phyloP scores from a whole-genome alignment of 2,888 invertebrate species.

The Carcina quercana region DNA sequence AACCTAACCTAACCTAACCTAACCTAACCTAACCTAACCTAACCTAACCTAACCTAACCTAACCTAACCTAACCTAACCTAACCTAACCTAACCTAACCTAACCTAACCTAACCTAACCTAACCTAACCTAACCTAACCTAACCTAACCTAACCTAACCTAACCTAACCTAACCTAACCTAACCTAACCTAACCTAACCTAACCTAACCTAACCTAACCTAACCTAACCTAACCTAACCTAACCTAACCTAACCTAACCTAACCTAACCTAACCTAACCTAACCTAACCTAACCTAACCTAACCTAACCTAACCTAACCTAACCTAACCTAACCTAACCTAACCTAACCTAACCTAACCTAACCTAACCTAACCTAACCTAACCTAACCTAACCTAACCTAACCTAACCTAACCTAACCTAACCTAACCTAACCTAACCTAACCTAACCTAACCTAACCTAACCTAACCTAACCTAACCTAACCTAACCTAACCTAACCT shows the following conservation, averaged over 20 bases:
- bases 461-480: constrained; percentile 12
- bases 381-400: constrained; percentile 15
- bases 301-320: constrained; percentile 11
- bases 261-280: constrained; percentile 12
- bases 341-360: constrained; percentile 11
- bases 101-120: constrained; percentile 10
- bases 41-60: constrained; percentile 15
- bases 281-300: constrained; percentile 11
- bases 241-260: constrained; percentile 12
- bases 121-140: constrained; percentile 7
- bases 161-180: constrained; percentile 15
- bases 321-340: constrained; percentile 11
- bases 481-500: constrained; percentile 11
- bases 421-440: constrained; percentile 10
- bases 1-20: constrained; percentile 16
- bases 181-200: constrained; percentile 16
- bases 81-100: constrained; percentile 10
- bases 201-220: constrained; percentile 11
- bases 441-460: constrained; percentile 12
- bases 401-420: constrained; percentile 16
- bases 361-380: constrained; percentile 11
- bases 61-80: constrained; percentile 16
- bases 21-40: constrained; percentile 14
- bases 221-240: constrained; percentile 12
- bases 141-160: constrained; percentile 9